A percentile compares a stretch with the other conserved stretches of the same genome.
Evolutionary conservation across 2,113 vertebrate species (phyloP).

Genomic region (Saguinus midas): DNA sequence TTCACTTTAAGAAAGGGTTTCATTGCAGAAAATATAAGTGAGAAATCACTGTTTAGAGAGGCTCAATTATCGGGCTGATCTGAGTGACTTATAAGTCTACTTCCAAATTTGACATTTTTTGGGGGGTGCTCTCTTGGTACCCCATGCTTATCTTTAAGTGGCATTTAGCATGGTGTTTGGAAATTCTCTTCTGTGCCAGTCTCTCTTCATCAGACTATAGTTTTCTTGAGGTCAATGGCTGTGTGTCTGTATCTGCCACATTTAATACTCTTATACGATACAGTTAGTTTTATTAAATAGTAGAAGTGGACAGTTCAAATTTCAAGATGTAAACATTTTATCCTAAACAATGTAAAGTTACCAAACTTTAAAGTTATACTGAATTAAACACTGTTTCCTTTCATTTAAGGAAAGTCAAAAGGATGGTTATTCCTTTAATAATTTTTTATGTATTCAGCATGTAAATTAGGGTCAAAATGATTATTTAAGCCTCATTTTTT

Average conservation of each 20-base stretch:
- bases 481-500: background rate
- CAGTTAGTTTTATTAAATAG: background rate
- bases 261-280: background rate
- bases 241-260: background rate
- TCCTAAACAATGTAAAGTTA: background rate
- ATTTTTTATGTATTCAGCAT: background rate
- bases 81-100: background rate
- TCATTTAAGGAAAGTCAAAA: background rate
- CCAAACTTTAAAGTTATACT: background rate
- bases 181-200: background rate
- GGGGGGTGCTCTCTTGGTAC: background rate
- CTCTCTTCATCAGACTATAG: background rate
- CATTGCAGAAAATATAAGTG: background rate
- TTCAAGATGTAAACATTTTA: slow-evolving; percentile 8
- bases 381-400: slow-evolving; percentile 36
- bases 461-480: background rate
- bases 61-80: background rate
- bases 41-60: background rate
- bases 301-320: background rate
- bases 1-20: background rate
- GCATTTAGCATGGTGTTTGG: background rate
- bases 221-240: background rate
- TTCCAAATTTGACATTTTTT: background rate
- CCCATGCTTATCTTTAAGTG: background rate
- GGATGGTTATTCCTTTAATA: background rate